A percentile compares a stretch with the other conserved stretches of the same genome.
Evolutionary conservation across 30 jellyfish, hydroid and myxozoan genomes (phyloP).

Genomic region (Turritopsis rubra): DNA sequence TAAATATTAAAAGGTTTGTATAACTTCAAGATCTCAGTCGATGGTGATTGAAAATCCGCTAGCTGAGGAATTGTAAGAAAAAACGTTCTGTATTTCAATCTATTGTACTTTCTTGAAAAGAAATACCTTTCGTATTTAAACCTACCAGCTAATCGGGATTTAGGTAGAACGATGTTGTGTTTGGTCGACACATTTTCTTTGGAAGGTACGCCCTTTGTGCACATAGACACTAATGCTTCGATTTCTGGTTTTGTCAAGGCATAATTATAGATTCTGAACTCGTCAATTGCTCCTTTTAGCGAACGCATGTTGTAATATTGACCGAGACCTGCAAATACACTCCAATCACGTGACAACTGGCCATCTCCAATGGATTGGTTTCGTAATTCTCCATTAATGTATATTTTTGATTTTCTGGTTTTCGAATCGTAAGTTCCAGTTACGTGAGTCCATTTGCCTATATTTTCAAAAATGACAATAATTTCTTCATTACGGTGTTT

Average conservation of each 20-base stretch:
- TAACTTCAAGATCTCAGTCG: too few relatives aligned
- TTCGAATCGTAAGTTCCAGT: conserved; percentile 56
- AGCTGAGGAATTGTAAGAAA: too few relatives aligned
- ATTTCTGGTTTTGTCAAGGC: conserved; percentile 46
- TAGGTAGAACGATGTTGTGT: neutral
- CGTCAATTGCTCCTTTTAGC: conserved; percentile 69
- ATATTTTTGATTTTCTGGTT: conserved; percentile 50
- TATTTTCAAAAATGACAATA: conserved; percentile 20
- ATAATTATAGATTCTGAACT: conserved; percentile 60
- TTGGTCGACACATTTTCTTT: neutral
- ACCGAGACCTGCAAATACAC: conserved; percentile 81
- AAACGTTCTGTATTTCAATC: too few relatives aligned
- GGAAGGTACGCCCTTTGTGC: neutral
- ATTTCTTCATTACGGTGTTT: too few relatives aligned
- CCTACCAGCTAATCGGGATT: neutral
- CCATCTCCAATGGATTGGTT: conserved; percentile 60
- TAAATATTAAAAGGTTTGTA: too few relatives aligned
- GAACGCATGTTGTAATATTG: conserved; percentile 47
- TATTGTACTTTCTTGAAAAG: too few relatives aligned
- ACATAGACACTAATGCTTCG: conserved; percentile 48
- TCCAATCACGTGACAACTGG: conserved; percentile 82
- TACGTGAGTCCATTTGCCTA: conserved; percentile 61
- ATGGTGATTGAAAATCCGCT: too few relatives aligned
- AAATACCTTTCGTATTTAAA: too few relatives aligned
- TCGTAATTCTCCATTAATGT: conserved; percentile 50